Evolutionary conservation across 2,888 invertebrate species (phyloP).

Genomic region (Sisyra terminalis): DNA sequence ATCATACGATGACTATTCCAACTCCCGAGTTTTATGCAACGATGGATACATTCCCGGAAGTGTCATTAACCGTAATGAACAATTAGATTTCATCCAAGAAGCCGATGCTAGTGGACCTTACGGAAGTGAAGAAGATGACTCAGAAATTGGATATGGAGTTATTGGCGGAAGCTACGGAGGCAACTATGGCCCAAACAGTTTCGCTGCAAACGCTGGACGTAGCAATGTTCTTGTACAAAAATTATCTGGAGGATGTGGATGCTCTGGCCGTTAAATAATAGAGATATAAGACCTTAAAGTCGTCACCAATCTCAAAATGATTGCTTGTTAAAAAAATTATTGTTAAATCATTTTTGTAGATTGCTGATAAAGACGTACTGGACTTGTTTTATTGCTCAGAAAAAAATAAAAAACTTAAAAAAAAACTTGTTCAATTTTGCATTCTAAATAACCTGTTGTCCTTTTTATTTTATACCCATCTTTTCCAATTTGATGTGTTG

Average conservation of each 20-base stretch:
- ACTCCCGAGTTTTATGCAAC: slow-evolving; percentile 9
- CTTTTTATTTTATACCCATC: not conserved
- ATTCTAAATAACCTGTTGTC: not conserved
- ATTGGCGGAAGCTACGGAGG: slow-evolving; percentile 4
- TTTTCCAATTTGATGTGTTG: no score
- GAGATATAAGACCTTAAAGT: not conserved
- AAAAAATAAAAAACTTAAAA: no score
- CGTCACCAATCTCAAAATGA: not conserved
- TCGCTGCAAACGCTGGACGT: not conserved
- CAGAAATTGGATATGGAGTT: slow-evolving; percentile 1
- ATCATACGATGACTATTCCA: slow-evolving; percentile 4
- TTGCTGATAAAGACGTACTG: no score
- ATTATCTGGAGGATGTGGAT: slow-evolving; percentile 3
- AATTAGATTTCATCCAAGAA: slow-evolving; percentile 12
- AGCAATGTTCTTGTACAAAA: slow-evolving; percentile 3
- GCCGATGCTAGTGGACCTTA: slow-evolving; percentile 9
- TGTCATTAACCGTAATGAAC: slow-evolving; percentile 16
- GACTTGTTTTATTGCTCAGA: no score
- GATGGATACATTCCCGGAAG: slow-evolving; percentile 18
- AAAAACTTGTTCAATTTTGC: not conserved
- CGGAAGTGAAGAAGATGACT: slow-evolving; percentile 10
- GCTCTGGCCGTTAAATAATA: not conserved
- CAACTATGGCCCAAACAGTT: slow-evolving; percentile 4
- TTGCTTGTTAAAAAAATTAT: no score
- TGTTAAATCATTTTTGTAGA: no score